Percentiles rank a stretch among this genome's conserved stretches.
These are phyloP conservation scores for Andricus quercusramuli DNA, from an alignment of 2,888 invertebrate species.

Conservation along the genomic window DNA sequence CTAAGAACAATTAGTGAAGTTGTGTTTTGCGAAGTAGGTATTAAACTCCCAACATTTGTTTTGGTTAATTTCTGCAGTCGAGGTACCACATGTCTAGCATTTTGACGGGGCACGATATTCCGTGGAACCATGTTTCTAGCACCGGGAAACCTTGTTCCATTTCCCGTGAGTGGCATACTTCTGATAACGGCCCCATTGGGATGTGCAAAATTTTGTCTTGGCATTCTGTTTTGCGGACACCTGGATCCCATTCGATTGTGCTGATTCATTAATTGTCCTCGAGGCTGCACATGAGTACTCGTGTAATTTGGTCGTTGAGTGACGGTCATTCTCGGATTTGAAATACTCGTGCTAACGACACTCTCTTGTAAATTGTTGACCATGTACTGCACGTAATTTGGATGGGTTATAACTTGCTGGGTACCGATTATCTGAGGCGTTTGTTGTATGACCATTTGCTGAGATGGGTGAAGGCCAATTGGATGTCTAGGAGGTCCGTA, in stretches of 20 bases:
- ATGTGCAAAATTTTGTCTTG: constrained; percentile 51
- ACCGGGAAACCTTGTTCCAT: constrained; percentile 38
- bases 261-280: constrained; percentile 43
- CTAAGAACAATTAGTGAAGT: constrained; percentile 74
- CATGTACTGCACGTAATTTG: constrained; percentile 58
- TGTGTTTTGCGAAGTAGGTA: constrained; percentile 58
- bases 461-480: constrained; percentile 25
- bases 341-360: neutral
- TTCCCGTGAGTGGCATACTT: constrained; percentile 51
- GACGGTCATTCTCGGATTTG: constrained; percentile 47
- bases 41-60: neutral
- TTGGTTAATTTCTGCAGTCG: neutral
- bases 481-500: constrained; percentile 25
- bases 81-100: neutral
- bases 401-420: constrained; percentile 50
- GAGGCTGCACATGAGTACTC: neutral
- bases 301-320: constrained; percentile 43
- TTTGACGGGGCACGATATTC: neutral
- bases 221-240: constrained; percentile 39
- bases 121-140: neutral
- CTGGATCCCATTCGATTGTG: constrained; percentile 18
- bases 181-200: constrained; percentile 62
- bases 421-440: constrained; percentile 49
- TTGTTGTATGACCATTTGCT: constrained; percentile 48
- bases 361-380: constrained; percentile 14